phyloP scores from a whole-genome alignment of 2,797 vertebrate genomes.

The Gallinago nigripennis region DNA sequence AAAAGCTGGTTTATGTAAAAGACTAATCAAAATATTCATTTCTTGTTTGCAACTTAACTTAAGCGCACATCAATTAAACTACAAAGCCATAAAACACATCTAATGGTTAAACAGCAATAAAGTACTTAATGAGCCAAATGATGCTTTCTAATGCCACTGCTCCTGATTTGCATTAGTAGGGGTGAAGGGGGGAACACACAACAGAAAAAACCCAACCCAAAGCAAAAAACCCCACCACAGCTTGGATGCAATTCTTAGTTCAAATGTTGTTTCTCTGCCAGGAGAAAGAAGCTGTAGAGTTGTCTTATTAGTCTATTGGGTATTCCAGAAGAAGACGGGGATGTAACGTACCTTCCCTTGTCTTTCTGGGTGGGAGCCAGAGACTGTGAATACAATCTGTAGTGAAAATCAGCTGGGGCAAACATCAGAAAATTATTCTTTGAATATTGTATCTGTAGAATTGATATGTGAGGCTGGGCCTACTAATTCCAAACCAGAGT shows the following conservation, averaged over 20 bases:
- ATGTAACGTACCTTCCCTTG: not conserved
- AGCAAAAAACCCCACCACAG: not conserved
- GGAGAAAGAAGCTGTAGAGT: not conserved
- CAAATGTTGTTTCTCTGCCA: not conserved
- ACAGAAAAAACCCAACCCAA: not conserved
- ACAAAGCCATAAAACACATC: not conserved
- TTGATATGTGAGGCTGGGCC: not conserved
- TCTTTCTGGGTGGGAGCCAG: not conserved
- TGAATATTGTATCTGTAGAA: not conserved
- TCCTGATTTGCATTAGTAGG: not conserved
- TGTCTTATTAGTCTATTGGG: fast-evolving
- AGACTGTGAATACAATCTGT: fast-evolving
- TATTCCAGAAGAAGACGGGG: not conserved
- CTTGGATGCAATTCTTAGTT: not conserved
- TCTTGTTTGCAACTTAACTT: not conserved
- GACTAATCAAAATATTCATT: constrained; percentile 22
- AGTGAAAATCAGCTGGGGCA: not conserved
- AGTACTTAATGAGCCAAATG: not conserved
- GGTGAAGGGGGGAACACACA: not conserved
- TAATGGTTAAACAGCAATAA: not conserved
- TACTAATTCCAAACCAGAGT: not conserved
- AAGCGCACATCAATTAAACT: not conserved
- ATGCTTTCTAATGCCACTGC: not conserved
- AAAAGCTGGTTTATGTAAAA: not conserved
- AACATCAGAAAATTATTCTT: not conserved